These are phyloP conservation scores for Cataglyphis rosenhaueri DNA, from an alignment of 2,888 invertebrate species.

Conservation along the genomic window DNA sequence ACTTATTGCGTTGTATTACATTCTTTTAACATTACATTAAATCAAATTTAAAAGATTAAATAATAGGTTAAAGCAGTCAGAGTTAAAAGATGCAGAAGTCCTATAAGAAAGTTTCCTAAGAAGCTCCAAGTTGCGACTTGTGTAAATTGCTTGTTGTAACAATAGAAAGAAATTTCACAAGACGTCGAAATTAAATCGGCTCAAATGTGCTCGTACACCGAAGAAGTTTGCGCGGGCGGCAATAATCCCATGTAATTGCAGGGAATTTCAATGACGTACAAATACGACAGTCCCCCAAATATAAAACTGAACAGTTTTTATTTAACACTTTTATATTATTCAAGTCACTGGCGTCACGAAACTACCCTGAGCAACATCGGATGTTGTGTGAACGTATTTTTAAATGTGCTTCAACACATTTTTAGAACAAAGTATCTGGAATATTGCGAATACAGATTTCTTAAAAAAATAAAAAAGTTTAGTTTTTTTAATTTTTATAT, in stretches of 20 bases:
- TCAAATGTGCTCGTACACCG: conserved; percentile 8
- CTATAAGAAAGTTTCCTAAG: background rate
- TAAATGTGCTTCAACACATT: background rate
- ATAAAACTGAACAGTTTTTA: conserved; percentile 29
- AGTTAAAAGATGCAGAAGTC: background rate
- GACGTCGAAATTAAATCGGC: conserved; percentile 13
- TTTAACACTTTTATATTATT: conserved; percentile 37
- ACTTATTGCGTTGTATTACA: background rate
- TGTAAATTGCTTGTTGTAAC: conserved; percentile 23
- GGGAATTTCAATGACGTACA: conserved; percentile 17
- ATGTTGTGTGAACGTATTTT: background rate
- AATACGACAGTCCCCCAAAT: background rate
- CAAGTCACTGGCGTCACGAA: background rate
- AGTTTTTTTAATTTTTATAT: background rate
- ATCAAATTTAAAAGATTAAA: conserved; percentile 10
- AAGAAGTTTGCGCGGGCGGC: background rate
- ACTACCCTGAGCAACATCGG: background rate
- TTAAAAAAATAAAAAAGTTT: background rate
- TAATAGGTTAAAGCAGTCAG: background rate
- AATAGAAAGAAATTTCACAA: conserved; percentile 21
- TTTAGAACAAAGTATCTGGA: background rate
- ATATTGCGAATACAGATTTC: background rate
- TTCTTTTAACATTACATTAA: background rate
- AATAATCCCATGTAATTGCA: conserved; percentile 38
- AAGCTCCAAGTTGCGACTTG: background rate